A percentile compares a stretch with the other conserved stretches of the same genome.
Evolutionary conservation across 2,888 invertebrate species (phyloP).

Genomic region (Cosmia pyralina): DNA sequence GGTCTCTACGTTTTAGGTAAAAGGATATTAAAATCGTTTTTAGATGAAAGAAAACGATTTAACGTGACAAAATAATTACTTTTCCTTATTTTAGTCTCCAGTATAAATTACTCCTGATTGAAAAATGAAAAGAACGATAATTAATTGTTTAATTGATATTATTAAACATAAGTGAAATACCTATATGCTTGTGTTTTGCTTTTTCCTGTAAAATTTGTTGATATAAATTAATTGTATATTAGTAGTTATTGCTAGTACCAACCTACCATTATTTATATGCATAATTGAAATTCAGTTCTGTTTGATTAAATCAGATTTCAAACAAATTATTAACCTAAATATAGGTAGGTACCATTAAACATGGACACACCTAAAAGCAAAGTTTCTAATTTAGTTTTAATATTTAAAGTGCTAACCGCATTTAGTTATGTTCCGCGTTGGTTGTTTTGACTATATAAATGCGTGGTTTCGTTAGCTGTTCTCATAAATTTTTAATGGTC

Average conservation of each 20-base stretch:
- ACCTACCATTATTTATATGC: too few relatives aligned
- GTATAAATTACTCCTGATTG: neutral
- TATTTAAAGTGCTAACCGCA: slow-evolving; percentile 49
- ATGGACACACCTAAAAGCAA: slow-evolving; percentile 35
- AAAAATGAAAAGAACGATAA: neutral
- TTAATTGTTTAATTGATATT: neutral
- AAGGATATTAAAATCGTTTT: slow-evolving; percentile 23
- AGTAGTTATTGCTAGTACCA: neutral
- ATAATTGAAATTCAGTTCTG: neutral
- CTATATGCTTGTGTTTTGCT: neutral
- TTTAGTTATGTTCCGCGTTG: slow-evolving; percentile 40
- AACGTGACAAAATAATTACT: neutral
- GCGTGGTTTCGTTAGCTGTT: slow-evolving; percentile 29
- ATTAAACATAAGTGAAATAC: too few relatives aligned
- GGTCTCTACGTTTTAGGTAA: slow-evolving; percentile 22
- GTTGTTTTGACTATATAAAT: slow-evolving; percentile 43
- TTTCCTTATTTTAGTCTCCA: neutral
- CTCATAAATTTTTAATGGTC: slow-evolving; percentile 46
- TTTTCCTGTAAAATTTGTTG: neutral
- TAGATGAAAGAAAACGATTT: slow-evolving; percentile 5
- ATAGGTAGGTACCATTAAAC: neutral
- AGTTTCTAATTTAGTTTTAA: slow-evolving; percentile 50
- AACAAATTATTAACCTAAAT: slow-evolving; percentile 4
- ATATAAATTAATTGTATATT: too few relatives aligned
- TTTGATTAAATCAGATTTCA: neutral